phyloP scores from a whole-genome alignment of 2,888 invertebrate genomes.

The Maniola hyperantus region DNA sequence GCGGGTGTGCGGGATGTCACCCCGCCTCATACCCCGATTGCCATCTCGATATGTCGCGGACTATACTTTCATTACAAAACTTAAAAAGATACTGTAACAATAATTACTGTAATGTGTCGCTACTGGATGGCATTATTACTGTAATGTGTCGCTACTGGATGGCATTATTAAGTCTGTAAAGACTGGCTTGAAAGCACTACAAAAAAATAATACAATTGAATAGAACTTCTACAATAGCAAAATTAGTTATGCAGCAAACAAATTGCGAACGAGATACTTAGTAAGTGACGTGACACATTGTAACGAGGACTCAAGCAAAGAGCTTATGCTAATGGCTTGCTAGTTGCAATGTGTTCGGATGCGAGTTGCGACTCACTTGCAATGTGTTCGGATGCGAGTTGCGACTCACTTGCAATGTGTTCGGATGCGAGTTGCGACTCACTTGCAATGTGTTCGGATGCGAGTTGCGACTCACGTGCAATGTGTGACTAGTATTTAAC shows the following conservation, averaged over 20 bases:
- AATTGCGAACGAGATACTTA: neutral
- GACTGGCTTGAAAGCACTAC: too few species aligned
- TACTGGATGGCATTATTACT: too few species aligned
- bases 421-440: neutral
- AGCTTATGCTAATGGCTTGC: conserved; percentile 1
- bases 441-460: neutral
- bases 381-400: neutral
- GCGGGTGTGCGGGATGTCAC: too few species aligned
- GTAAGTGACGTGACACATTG: neutral
- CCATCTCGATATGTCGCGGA: too few species aligned
- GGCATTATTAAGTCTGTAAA: too few species aligned
- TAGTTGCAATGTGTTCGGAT: neutral
- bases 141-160: too few species aligned
- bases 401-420: neutral
- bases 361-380: neutral
- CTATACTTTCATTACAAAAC: too few species aligned
- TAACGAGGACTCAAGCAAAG: neutral
- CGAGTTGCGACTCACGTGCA: neutral
- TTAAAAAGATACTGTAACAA: too few species aligned
- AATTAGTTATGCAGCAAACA: neutral
- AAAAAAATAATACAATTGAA: too few species aligned
- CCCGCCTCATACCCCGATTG: too few species aligned
- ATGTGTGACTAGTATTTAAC: too few species aligned
- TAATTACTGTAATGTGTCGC: too few species aligned
- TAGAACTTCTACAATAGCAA: neutral